These are phyloP conservation scores for Rallus limicola DNA, from an alignment of 2,113 vertebrate species.

Conservation along the genomic window DNA sequence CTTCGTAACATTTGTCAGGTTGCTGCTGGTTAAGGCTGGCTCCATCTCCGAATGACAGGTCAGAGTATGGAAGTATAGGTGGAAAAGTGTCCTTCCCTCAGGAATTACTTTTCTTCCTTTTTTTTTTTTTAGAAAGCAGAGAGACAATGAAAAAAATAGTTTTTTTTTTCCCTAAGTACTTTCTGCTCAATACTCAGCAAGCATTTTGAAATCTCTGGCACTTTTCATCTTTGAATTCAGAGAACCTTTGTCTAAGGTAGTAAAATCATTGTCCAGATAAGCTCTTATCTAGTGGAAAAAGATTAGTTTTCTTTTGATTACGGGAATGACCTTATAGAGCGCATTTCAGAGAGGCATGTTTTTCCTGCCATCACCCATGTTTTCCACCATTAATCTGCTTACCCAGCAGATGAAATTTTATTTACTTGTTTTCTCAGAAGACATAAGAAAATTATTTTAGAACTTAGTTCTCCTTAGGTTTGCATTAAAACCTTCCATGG, in stretches of 20 bases:
- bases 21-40: neutral
- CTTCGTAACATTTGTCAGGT: neutral
- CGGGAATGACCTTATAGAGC: neutral
- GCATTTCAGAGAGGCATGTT: neutral
- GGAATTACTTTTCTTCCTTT: neutral
- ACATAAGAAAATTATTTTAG: neutral
- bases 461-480: neutral
- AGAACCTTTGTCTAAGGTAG: constrained; percentile 41
- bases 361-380: neutral
- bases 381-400: neutral
- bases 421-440: constrained; percentile 6
- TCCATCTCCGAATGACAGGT: neutral
- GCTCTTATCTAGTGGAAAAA: constrained; percentile 20
- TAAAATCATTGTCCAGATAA: constrained; percentile 49
- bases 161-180: neutral
- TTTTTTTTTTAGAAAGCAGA: too few relatives aligned
- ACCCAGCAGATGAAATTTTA: neutral
- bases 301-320: constrained; percentile 33
- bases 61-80: neutral
- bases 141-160: too few relatives aligned
- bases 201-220: constrained; percentile 35
- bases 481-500: neutral
- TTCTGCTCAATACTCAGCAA: neutral
- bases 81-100: constrained; percentile 19
- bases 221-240: constrained; percentile 41